Base-by-base conservation (phyloP, 2,113 vertebrate genomes). In the Numenius arquata region DNA sequence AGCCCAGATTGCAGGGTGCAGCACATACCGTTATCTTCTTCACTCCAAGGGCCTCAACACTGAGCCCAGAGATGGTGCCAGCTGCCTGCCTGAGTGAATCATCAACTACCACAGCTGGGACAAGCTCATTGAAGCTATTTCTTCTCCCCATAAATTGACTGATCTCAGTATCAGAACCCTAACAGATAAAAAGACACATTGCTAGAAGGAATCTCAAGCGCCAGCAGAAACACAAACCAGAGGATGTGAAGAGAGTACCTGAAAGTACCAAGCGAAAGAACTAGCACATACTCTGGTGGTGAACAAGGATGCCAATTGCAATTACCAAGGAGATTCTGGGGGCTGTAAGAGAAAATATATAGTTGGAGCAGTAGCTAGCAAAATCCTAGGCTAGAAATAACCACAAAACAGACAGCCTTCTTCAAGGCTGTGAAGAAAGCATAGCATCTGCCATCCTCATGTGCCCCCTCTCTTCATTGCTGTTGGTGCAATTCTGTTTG, bases 301-400 rank as follows among this genome's bases (percentile, higher is more conserved):
- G 48, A 93, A 90, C 14, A 76, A 93, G 36, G 62, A 93, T 59
- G 32, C 9, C 38, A 71, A 7, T 6, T 68, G 43, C 8, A 3
- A 90, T 75, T 85, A 75, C 23, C 53, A 88, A 68, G 58, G 27
- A 62, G 53, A 83, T 76, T 48, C 71, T 76, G 66, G 34, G 40
- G 34, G 9, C 3, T 65, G 17, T 32, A 85, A 61, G 43, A 79
- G 78, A 91, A 90, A 93, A 88, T 18, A 94, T 2, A 4, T 36
- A 79, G 34, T 6, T 90, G 74, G 74, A 89, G 77, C 65, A 63
- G 45, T 45, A 94, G 38, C 32, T 88, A 52, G 36, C 25, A 88
- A 88, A 93, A 73, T 88, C 59, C 45, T 66, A 90, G 50, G 27
- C 55, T 88, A 90, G 79, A 80, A 91, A 88, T 71, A 89, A 94